Base-by-base conservation (phyloP, 2,888 invertebrate species). In the Pristionchus maxplancki region DNA sequence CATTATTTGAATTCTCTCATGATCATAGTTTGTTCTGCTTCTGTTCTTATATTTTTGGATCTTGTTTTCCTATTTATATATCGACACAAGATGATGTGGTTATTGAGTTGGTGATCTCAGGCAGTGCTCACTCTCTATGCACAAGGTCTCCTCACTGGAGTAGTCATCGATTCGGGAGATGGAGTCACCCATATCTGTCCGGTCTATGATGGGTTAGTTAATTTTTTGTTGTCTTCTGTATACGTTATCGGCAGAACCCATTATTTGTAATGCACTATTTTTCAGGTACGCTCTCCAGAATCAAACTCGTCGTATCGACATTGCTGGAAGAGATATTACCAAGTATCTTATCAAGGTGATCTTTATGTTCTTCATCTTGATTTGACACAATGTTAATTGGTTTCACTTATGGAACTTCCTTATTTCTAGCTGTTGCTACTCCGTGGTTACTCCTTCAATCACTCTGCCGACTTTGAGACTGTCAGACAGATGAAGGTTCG, bases 131-230 rank as follows among this genome's bases (percentile, higher is more conserved):
- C 96, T 31, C 94, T 96, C 28, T 96, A 96, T 94, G 96, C 96
- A 84, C 96, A 96, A 95, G 96, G 99, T 86, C 96, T 99, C 31
- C 96, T 98, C 89, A 99, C 98, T 20, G 99, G 99, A 20, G 98
- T 99, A 0, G 99, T 99, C 0, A 98, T 99, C 0, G 99, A 99
- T 95, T 92, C 92, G 5, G 92, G 99, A 1, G 99, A 99, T 95
- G 99, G 99, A 82, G 99, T 99, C 0, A 99, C 99, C 6, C 99
- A 99, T 95, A 98, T 99, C 90, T 99, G 99, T 95, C 99, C 99
- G 0, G 99, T 99, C 2, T 99, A 98, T 94, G 98, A 99, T 95
- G 94, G 94, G 85, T 84, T 17, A 15, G 88, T 62, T 6, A 31
- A 4, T 24, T 44, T 44, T 44, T 11, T 44, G n/a, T n/a, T n/a